phyloP scores from a whole-genome alignment of 2,888 invertebrate genomes.

The Hyposoter didymator region DNA sequence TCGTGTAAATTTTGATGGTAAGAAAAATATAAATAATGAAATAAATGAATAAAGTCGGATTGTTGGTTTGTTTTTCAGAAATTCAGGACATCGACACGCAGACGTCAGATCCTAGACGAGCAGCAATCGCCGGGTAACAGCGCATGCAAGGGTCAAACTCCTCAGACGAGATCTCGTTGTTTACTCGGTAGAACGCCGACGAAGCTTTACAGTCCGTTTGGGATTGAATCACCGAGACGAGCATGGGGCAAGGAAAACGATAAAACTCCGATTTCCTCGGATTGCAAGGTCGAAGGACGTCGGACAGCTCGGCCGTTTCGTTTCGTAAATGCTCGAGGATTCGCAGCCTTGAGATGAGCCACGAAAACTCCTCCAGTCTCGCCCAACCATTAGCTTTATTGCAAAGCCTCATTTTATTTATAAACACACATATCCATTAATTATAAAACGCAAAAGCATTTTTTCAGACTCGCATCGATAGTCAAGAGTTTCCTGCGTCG shows the following conservation, averaged over 20 bases:
- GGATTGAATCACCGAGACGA: slow-evolving; percentile 89
- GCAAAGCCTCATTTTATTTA: slow-evolving; percentile 21
- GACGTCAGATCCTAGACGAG: slow-evolving; percentile 86
- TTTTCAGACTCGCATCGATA: not conserved
- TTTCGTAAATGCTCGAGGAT: slow-evolving; percentile 78
- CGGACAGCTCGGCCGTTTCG: slow-evolving; percentile 77
- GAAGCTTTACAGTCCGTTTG: slow-evolving; percentile 91
- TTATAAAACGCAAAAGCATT: slow-evolving; percentile 12
- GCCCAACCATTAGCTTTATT: slow-evolving; percentile 22
- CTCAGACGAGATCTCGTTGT: slow-evolving; percentile 84
- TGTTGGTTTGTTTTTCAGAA: slow-evolving; percentile 81
- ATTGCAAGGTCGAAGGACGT: slow-evolving; percentile 70
- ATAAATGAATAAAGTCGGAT: not conserved
- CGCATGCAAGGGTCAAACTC: slow-evolving; percentile 83
- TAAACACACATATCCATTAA: slow-evolving; percentile 37
- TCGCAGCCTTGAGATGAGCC: slow-evolving; percentile 79
- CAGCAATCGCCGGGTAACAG: slow-evolving; percentile 83
- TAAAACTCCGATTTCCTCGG: slow-evolving; percentile 81
- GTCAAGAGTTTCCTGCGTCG: not conserved
- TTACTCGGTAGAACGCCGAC: slow-evolving; percentile 89
- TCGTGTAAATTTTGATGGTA: too few species aligned
- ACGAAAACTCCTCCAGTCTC: not conserved
- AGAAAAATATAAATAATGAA: too few species aligned
- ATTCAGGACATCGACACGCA: slow-evolving; percentile 86
- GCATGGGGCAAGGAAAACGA: slow-evolving; percentile 86